phyloP scores from a whole-genome alignment of 2,797 vertebrate species.

The Schizopygopsis malacanthus region DNA sequence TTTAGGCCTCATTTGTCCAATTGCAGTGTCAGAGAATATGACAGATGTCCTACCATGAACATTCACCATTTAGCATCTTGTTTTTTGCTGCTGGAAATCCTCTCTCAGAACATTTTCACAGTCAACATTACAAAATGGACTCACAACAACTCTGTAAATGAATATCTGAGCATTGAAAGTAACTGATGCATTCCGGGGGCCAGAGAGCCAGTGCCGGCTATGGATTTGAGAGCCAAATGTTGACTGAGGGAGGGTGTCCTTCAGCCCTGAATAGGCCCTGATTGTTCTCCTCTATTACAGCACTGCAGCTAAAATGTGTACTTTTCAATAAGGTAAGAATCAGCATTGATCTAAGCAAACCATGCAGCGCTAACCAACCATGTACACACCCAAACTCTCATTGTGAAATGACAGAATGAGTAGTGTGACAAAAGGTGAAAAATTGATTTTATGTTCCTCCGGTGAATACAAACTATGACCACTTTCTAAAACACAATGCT shows the following conservation, averaged over 20 bases:
- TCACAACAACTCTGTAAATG: slow-evolving; percentile 49
- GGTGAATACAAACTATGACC: slow-evolving; percentile 5
- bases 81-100: neutral
- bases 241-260: slow-evolving; percentile 75
- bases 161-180: slow-evolving; percentile 55
- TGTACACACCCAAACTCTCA: slow-evolving; percentile 47
- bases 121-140: slow-evolving; percentile 26
- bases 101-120: slow-evolving; percentile 10
- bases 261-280: slow-evolving; percentile 67
- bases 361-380: slow-evolving; percentile 44
- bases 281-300: slow-evolving; percentile 75
- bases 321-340: slow-evolving; percentile 68
- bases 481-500: slow-evolving; percentile 47
- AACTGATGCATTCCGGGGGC: slow-evolving; percentile 56
- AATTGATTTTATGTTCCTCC: neutral
- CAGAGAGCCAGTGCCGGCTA: slow-evolving; percentile 41
- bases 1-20: neutral
- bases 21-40: neutral
- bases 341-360: slow-evolving; percentile 73
- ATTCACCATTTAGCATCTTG: neutral
- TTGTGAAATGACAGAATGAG: slow-evolving; percentile 51
- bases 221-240: slow-evolving; percentile 66
- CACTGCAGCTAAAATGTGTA: slow-evolving; percentile 65
- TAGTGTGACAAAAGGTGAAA: slow-evolving; percentile 48
- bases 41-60: neutral